Base-by-base conservation (phyloP, 1,140 invertebrate species). In the Bombus turneri region DNA sequence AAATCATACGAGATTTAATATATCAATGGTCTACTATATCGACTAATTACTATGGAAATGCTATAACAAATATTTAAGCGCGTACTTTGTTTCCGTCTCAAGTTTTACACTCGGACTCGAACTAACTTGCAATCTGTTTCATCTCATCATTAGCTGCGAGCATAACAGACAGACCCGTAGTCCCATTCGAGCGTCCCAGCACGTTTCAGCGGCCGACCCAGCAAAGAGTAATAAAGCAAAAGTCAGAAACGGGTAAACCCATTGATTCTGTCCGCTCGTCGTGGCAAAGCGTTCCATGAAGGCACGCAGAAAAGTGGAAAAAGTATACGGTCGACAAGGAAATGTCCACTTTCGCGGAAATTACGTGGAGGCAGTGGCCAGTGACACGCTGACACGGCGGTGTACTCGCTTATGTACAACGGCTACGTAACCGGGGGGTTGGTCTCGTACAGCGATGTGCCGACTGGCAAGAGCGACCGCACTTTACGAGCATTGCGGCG, bases 401-500 rank as follows among this genome's bases (percentile, higher is more conserved):
- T 88, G 84, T 62, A n/a, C 28, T 86, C 87, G 75, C 88, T 31
- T 31, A 71, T 71, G 81, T 75, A 68, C 68, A 31, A 64, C 47
- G 53, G 41, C 22, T 37, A 41, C 72, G 81, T 83, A 73, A 86
- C 75, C 39, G 28, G 73, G 28, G 28, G 59, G 59, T 62, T 62
- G 28, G 59, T n/a, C 59, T n/a, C 59, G 59, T 73, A 34, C 74
- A 57, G 71, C 79, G 86, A 86, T 81, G 83, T 87, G 90, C 74
- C 87, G 90, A 91, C 89, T 91, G 87, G 89, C 86, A 91, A 66
- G 87, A 86, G 66, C 82, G 89, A 91, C 90, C 92, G 85, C 91
- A 92, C 86, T 94, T 94, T 93, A 94, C 93, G 93, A 92, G 90
- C 88, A 84, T 86, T 83, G 88, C 79, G 87, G 91, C 89, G 91